phyloP scores from a whole-genome alignment of 2,113 vertebrate species.

The Engraulis encrasicolus region DNA sequence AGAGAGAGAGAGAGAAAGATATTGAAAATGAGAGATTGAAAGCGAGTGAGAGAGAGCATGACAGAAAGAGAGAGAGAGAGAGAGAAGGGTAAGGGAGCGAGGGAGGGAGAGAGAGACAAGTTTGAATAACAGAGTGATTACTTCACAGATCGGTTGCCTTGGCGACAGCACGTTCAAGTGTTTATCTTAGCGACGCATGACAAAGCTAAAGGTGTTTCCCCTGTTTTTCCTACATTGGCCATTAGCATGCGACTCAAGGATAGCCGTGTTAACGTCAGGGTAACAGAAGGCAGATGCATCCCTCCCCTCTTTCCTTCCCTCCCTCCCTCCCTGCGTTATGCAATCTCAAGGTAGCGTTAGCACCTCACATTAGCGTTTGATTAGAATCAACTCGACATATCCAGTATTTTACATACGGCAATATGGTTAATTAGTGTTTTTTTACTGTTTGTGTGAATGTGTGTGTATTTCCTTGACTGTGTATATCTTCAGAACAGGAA shows the following conservation, averaged over 20 bases:
- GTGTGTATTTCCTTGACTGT: neutral
- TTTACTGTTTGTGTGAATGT: neutral
- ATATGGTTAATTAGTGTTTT: neutral
- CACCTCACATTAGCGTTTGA: neutral
- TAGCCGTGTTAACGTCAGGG: neutral
- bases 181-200: slow-evolving; percentile 46
- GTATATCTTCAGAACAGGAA: too few species aligned
- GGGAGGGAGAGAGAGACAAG: slow-evolving; percentile 23
- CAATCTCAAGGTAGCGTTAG: neutral
- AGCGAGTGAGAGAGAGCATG: neutral
- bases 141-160: slow-evolving; percentile 51
- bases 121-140: slow-evolving; percentile 51
- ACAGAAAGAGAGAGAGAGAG: too few species aligned
- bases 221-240: slow-evolving; percentile 25
- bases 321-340: neutral
- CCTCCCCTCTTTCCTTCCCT: too few species aligned
- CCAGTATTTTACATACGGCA: neutral
- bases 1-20: too few species aligned
- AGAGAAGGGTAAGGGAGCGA: neutral
- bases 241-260: slow-evolving; percentile 30
- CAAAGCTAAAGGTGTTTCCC: slow-evolving; percentile 43
- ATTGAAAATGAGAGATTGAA: slow-evolving; percentile 48
- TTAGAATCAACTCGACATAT: neutral
- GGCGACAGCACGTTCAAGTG: slow-evolving; percentile 36
- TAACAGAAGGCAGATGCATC: slow-evolving; percentile 5